Evolutionary conservation across 2,888 invertebrate species (phyloP).

Genomic region (Nematopogon swammerdamellus): DNA sequence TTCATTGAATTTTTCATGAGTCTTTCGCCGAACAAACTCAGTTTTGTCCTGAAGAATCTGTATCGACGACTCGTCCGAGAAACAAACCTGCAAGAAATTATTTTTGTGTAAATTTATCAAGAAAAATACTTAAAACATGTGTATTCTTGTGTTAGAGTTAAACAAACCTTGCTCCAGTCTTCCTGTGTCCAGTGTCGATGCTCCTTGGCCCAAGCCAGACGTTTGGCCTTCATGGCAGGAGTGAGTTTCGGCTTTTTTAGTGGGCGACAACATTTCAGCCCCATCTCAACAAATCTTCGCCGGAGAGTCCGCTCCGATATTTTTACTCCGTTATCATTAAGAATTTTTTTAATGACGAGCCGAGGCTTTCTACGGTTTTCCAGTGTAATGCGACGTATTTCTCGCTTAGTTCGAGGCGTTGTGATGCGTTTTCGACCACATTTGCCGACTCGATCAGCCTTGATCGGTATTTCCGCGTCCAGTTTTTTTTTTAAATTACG

Average conservation of each 20-base stretch:
- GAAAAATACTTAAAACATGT: neutral
- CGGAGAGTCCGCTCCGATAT: slow-evolving; percentile 4
- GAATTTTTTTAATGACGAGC: neutral
- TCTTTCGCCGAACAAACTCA: slow-evolving; percentile 4
- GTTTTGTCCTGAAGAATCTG: slow-evolving; percentile 2
- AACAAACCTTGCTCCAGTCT: neutral
- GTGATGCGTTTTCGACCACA: slow-evolving; percentile 5
- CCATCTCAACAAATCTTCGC: slow-evolving; percentile 7
- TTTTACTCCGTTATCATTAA: neutral
- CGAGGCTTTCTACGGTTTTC: slow-evolving; percentile 4
- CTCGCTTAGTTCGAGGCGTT: neutral
- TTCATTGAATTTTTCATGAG: slow-evolving; percentile 5
- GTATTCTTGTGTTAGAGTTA: neutral
- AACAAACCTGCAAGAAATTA: slow-evolving; percentile 1
- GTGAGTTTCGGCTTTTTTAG: slow-evolving; percentile 8
- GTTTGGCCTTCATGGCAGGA: slow-evolving; percentile 7
- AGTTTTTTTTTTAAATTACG: slow-evolving; percentile 4
- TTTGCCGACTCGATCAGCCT: slow-evolving; percentile 3
- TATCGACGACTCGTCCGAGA: slow-evolving; percentile 1
- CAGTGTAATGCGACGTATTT: slow-evolving; percentile 2
- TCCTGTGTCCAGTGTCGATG: neutral
- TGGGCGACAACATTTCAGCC: slow-evolving; percentile 9
- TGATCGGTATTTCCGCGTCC: slow-evolving; percentile 2
- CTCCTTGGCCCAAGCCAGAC: slow-evolving; percentile 2
- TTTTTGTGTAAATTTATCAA: neutral